Percentiles rank a stretch among this genome's conserved stretches.
Evolutionary conservation across 1,140 invertebrate genomes (phyloP).

Genomic region (Bombus superbus): DNA sequence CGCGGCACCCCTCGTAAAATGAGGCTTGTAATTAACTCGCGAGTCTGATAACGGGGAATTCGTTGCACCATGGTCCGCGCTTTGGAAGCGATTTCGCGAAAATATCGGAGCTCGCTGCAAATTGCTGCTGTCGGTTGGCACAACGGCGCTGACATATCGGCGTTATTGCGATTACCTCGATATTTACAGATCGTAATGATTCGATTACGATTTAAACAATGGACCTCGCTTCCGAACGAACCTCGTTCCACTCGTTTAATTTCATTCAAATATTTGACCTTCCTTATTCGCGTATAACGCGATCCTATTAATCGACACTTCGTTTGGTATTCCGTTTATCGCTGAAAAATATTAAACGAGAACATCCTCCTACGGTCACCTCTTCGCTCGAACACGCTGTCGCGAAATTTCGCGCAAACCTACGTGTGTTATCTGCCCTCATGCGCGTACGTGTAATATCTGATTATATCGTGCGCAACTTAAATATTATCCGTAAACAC

Average conservation of each 20-base stretch:
- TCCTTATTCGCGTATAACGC: not conserved
- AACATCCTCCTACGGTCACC: not conserved
- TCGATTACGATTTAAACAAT: slow-evolving; percentile 31
- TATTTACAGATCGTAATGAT: slow-evolving; percentile 29
- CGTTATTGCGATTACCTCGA: slow-evolving; percentile 7
- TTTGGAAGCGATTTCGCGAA: slow-evolving; percentile 12
- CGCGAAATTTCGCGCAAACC: no score
- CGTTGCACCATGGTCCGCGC: not conserved
- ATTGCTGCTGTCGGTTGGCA: not conserved
- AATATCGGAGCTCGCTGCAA: not conserved
- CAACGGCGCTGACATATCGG: not conserved
- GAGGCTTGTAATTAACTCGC: slow-evolving; percentile 24
- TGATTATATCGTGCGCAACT: not conserved
- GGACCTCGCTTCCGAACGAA: no score
- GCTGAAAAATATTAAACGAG: not conserved
- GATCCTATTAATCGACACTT: not conserved
- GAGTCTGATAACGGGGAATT: not conserved
- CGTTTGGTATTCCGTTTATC: not conserved
- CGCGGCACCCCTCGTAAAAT: not conserved
- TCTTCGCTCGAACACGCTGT: no score
- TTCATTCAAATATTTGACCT: slow-evolving; percentile 21
- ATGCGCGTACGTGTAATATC: no score
- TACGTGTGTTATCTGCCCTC: not conserved
- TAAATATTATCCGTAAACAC: slow-evolving; percentile 3
- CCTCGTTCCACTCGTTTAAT: not conserved